Percentiles rank a stretch among this genome's conserved stretches.
phyloP scores from a whole-genome alignment of 2,888 invertebrate species.

The Nycteola revayana region DNA sequence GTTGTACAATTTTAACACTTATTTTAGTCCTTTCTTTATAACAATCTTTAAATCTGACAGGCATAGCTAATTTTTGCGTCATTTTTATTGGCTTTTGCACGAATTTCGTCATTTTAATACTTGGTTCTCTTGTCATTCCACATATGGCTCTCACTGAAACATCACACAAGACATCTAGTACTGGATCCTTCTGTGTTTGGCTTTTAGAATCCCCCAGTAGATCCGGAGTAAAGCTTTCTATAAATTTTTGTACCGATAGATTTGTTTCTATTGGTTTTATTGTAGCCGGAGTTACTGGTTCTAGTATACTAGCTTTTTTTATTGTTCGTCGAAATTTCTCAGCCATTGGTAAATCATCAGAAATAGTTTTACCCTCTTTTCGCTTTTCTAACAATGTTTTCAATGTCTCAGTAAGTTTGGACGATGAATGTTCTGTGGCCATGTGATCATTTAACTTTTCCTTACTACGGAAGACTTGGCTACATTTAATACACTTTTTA shows the following conservation, averaged over 20 bases:
- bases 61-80: constrained; percentile 42
- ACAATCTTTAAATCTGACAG: constrained; percentile 44
- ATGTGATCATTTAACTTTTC: constrained; percentile 48
- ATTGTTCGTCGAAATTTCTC: constrained; percentile 48
- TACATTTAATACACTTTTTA: constrained; percentile 62
- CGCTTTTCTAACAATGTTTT: constrained; percentile 56
- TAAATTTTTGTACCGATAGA: constrained; percentile 59
- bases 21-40: constrained; percentile 32
- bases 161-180: background rate
- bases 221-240: constrained; percentile 66
- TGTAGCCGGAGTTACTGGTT: constrained; percentile 28
- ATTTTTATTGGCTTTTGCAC: constrained; percentile 10
- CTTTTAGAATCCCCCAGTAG: constrained; percentile 22
- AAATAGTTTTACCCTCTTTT: constrained; percentile 28
- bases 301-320: constrained; percentile 37
- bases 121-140: constrained; percentile 18
- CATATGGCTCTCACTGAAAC: constrained; percentile 30
- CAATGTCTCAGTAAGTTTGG: constrained; percentile 61
- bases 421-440: constrained; percentile 44
- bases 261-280: constrained; percentile 37
- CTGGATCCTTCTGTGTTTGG: constrained; percentile 4
- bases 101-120: constrained; percentile 55
- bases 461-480: constrained; percentile 43
- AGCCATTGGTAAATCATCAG: constrained; percentile 19
- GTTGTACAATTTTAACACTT: constrained; percentile 40